Evolutionary conservation across 2,797 vertebrate genomes (phyloP), one percentile per base, ranked within the genome.

Genomic region (Helostoma temminkii): DNA sequence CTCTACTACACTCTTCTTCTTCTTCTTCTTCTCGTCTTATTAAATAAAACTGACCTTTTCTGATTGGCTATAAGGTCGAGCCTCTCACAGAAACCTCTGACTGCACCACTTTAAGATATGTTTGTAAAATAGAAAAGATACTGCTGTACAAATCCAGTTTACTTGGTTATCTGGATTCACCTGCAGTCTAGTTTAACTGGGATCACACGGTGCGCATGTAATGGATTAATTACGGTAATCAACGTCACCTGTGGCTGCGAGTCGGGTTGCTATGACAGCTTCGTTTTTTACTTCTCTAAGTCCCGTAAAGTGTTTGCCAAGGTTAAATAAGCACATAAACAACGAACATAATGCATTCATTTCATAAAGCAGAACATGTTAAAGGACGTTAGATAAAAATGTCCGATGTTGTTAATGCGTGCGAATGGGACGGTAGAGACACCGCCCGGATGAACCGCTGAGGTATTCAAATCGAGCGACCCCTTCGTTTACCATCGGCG

Each of bases 151-250:
- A n/a, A n/a, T n/a, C n/a, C n/a, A n/a, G n/a, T n/a, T n/a, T n/a
- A n/a, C n/a, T n/a, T n/a, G n/a, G 34, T 49, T 22, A 9, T 37
- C 24, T 37, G 9, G 3, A 28, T 19, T 39, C 9, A 34, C 3
- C 5, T 32, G 6, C 9, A 3, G 3, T 28, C 8, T 47, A n/a
- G n/a, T n/a, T n/a, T n/a, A n/a, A n/a, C n/a, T n/a, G n/a, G n/a
- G 5, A 2, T 30, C n/a, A 60, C 54, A 6, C 14, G 9, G 18
- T 69, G 64, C 78, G 61, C 24, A 9, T 28, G 4, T 78, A 24
- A 4, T 34, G 2, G 0, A 0, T 14, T 16, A 32, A n/a, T 85
- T 88, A 85, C 81, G 86, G 79, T 85, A 84, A 58, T 1, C 10
- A 16, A 42, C 74, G 66, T 55, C 71, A 63, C 19, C 19, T 18